Evolutionary conservation across 2,113 vertebrate species (phyloP).

Genomic region (Anguilla rostrata): DNA sequence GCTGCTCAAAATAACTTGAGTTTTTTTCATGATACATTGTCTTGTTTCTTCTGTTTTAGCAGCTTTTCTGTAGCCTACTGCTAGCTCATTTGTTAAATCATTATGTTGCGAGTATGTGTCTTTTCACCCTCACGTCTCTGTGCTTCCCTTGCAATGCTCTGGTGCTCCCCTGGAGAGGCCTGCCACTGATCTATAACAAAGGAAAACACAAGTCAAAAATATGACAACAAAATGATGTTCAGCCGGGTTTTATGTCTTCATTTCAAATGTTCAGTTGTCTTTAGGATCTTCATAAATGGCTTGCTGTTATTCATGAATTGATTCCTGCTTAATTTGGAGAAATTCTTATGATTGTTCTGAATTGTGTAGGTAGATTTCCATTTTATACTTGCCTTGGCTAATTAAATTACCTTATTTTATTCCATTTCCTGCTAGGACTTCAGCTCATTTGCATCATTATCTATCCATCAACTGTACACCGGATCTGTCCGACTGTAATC

Average conservation of each 20-base stretch:
- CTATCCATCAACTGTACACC: neutral
- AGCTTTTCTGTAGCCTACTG: too few relatives aligned
- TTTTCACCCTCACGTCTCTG: too few relatives aligned
- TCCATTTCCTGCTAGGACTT: neutral
- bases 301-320: neutral
- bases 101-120: too few relatives aligned
- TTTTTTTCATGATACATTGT: too few relatives aligned
- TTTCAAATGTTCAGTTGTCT: neutral
- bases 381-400: neutral
- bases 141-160: too few relatives aligned
- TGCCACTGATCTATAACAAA: neutral
- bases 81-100: too few relatives aligned
- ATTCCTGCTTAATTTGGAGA: neutral
- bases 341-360: neutral
- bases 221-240: neutral
- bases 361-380: neutral
- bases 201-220: neutral
- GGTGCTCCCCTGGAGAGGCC: too few relatives aligned
- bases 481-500: neutral
- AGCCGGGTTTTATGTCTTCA: neutral
- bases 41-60: too few relatives aligned
- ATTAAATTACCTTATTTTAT: neutral
- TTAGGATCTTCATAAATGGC: neutral
- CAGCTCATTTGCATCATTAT: conserved; percentile 4
- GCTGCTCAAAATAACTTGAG: too few relatives aligned